These are phyloP conservation scores for Uromys caudimaculatus DNA, from an alignment of 2,797 vertebrate species.

Conservation along the genomic window DNA sequence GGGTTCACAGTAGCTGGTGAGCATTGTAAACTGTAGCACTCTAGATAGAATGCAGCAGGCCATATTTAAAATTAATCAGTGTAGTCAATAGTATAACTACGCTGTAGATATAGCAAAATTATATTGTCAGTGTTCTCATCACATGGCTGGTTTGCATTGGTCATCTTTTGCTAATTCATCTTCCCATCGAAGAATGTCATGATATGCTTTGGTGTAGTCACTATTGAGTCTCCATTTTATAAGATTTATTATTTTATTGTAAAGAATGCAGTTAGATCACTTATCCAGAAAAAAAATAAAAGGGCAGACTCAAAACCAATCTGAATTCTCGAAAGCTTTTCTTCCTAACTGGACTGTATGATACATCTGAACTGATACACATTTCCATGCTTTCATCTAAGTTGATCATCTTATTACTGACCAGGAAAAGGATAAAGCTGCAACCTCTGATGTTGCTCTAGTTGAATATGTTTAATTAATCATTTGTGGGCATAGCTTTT, in stretches of 20 bases:
- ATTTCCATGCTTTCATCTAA: neutral
- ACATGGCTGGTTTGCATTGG: neutral
- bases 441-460: neutral
- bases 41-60: neutral
- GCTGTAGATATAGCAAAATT: neutral
- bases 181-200: neutral
- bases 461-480: neutral
- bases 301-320: neutral
- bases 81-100: neutral
- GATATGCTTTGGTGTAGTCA: neutral
- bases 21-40: neutral
- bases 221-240: constrained; percentile 23
- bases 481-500: neutral
- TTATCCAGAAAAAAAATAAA: neutral
- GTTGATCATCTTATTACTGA: neutral
- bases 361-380: neutral
- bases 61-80: constrained; percentile 28
- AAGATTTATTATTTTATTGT: neutral
- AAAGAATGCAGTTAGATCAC: neutral
- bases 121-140: neutral
- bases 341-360: neutral
- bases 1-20: neutral
- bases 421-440: neutral
- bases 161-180: neutral
- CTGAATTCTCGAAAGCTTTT: neutral